Evolutionary conservation across 2,113 vertebrate species (phyloP), one percentile per base, ranked within the genome.

Genomic region (Microtus richardsoni): DNA sequence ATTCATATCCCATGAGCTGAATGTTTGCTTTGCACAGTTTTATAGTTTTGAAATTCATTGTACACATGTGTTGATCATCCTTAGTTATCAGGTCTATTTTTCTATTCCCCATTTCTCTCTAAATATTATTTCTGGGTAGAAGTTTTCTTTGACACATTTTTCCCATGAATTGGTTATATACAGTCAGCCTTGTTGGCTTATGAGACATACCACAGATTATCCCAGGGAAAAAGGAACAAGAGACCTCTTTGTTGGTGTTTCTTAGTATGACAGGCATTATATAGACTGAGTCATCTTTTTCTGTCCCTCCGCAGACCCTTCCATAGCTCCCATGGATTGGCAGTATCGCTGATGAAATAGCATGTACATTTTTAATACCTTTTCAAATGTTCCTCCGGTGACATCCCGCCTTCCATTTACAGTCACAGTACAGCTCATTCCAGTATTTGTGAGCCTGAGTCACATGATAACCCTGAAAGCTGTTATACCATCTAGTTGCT

Each of bases 31-130:
- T 94, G 21, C 41, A 64, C 19, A 87, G 21, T 44, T 52, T 95
- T 71, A 77, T 39, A 64, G 41, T 22, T 97, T 95, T 33, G n/a
- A 92, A 85, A 91, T 64, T 24, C 47, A 49, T 73, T 71, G 78
- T 74, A 13, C 4, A 0, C 71, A 21, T 54, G 7, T 58, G 60
- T n/a, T 58, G 66, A 54, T 91, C 14, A 74, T 74, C 86, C 83
- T 86, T 85, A 80, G 73, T 91, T 39, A 66, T 77, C 75, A 36
- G 41, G 70, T 92, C 88, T 68, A 22, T 41, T 60, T 89, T 84
- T 94, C 11, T 39, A 14, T 80, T 80, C 64, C 33, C 49, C 44
- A 79, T 5, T 88, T 80, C 75, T 85, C 6, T 66, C 7, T 77
- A 21, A 13, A 1, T 33, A 5, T 41, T n/a, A 36, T 82, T 86